phyloP scores from a whole-genome alignment of 2,888 invertebrate genomes.

The Actias luna region DNA sequence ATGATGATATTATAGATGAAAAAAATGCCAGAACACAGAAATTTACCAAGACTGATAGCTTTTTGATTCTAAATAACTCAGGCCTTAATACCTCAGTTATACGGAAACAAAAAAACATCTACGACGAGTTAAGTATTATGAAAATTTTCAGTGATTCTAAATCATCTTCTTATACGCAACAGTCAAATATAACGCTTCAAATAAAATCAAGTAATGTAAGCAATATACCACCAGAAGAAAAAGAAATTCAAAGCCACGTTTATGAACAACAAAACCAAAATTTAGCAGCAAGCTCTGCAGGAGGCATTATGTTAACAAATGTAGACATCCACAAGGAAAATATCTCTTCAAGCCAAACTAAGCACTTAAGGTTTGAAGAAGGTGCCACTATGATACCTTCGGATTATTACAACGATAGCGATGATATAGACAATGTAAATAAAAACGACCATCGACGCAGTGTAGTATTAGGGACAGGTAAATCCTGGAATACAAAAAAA shows the following conservation, averaged over 20 bases:
- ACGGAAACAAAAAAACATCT: background rate
- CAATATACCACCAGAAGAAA: conserved; percentile 34
- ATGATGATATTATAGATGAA: background rate
- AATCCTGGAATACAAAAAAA: conserved; percentile 24
- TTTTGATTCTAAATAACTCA: background rate
- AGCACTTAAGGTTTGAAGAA: conserved; percentile 59
- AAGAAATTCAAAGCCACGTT: conserved; percentile 41
- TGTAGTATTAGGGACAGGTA: conserved; percentile 22
- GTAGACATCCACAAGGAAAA: background rate
- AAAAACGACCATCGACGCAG: conserved; percentile 23
- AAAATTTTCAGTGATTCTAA: conserved; percentile 45
- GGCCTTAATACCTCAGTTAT: background rate
- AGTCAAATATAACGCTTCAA: conserved; percentile 14
- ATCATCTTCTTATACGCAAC: conserved; percentile 28
- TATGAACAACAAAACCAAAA: conserved; percentile 32
- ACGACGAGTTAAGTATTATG: conserved; percentile 52
- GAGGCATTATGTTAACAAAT: conserved; percentile 5
- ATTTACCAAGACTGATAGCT: background rate
- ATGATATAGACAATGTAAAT: conserved; percentile 22
- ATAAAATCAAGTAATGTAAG: conserved; percentile 14
- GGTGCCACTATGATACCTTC: conserved; percentile 42
- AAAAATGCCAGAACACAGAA: background rate
- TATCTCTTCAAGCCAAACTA: conserved; percentile 23
- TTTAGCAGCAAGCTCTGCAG: background rate
- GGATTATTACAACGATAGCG: conserved; percentile 24